phyloP scores from a whole-genome alignment of 2,797 vertebrate genomes.

The Ctenochaetus hawaiiensis region DNA sequence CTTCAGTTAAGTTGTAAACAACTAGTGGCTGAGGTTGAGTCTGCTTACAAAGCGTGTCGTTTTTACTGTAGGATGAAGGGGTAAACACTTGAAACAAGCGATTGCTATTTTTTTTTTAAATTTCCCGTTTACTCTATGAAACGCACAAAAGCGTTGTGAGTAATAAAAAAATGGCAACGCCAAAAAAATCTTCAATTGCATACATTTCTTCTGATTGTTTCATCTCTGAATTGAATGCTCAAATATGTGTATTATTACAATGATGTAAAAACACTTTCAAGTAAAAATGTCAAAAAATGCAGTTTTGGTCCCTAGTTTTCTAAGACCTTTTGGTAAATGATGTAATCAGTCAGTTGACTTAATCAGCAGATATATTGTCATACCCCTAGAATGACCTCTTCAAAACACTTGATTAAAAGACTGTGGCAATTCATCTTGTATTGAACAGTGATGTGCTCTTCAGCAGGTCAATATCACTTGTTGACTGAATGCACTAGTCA shows the following conservation, averaged over 20 bases:
- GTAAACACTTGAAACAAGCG: not conserved
- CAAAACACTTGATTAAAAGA: constrained; percentile 25
- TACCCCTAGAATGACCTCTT: not conserved
- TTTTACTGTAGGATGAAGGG: not conserved
- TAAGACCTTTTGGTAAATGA: not conserved
- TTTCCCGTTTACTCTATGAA: no score
- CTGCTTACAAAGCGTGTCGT: not conserved
- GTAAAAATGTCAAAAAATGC: not conserved
- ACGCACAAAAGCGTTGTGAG: no score
- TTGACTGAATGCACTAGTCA: constrained; percentile 52
- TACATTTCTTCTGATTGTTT: not conserved
- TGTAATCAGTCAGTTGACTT: not conserved
- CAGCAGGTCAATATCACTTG: constrained; percentile 19
- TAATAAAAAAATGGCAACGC: no score
- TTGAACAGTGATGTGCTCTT: constrained; percentile 32
- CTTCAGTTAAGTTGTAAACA: not conserved
- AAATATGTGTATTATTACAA: not conserved
- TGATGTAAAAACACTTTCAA: not conserved
- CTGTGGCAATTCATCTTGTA: not conserved
- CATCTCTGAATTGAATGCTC: no score
- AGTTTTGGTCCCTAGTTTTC: not conserved
- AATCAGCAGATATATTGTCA: not conserved
- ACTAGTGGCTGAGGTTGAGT: no score
- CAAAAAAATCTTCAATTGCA: no score
- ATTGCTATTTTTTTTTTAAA: no score